Evolutionary conservation across 2,888 invertebrate genomes (phyloP).

Genomic region (Ochlodes sylvanus): DNA sequence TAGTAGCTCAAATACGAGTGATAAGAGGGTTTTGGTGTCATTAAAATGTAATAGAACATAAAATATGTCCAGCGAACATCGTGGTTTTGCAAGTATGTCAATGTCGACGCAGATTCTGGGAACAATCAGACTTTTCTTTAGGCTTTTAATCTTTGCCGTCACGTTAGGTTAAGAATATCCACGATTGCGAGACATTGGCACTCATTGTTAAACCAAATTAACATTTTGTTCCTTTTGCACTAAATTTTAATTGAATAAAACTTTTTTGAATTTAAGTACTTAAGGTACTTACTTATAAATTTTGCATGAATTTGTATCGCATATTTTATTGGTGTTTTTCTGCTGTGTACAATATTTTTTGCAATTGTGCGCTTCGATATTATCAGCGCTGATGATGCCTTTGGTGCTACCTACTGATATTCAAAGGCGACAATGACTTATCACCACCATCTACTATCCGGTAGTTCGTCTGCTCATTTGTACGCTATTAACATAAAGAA

Average conservation of each 20-base stretch:
- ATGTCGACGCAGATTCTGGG: slow-evolving; percentile 25
- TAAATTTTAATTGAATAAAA: no score
- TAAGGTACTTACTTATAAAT: no score
- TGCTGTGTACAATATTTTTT: no score
- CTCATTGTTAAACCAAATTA: slow-evolving; percentile 10
- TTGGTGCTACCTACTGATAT: no score
- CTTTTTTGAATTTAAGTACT: neutral
- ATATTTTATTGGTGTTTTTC: no score
- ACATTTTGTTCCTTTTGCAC: slow-evolving; percentile 3
- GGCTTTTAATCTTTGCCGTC: slow-evolving; percentile 8
- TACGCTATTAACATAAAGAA: no score
- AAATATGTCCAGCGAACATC: slow-evolving; percentile 22
- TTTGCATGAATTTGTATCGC: no score
- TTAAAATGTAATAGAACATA: slow-evolving; percentile 33
- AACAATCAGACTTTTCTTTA: slow-evolving; percentile 17
- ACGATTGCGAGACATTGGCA: slow-evolving; percentile 2
- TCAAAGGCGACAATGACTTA: no score
- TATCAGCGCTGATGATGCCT: neutral
- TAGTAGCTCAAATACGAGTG: slow-evolving; percentile 31
- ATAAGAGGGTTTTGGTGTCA: slow-evolving; percentile 27
- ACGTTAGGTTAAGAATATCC: neutral
- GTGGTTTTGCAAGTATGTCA: slow-evolving; percentile 23
- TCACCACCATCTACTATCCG: no score
- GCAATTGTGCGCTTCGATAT: no score
- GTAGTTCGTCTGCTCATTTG: no score